A percentile compares a stretch with the other conserved stretches of the same genome.
These are phyloP conservation scores for Microtus oregoni DNA, from an alignment of 2,113 vertebrate genomes.

Conservation along the genomic window DNA sequence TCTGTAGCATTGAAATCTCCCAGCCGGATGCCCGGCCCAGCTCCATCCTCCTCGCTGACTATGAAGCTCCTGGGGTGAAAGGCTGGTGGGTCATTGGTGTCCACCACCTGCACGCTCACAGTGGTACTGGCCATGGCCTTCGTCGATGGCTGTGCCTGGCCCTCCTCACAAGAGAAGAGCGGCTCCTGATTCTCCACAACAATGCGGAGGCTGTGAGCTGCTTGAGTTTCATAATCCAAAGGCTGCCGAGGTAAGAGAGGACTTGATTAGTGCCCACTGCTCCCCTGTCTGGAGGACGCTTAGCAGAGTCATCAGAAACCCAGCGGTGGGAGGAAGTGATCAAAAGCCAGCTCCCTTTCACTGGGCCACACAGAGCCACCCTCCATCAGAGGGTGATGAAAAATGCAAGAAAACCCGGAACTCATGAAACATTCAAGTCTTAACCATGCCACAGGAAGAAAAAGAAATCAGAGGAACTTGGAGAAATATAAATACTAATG, in stretches of 20 bases:
- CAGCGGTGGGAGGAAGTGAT: conserved; percentile 7
- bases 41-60: conserved; percentile 80
- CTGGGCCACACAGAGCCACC: conserved; percentile 26
- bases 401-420: conserved; percentile 70
- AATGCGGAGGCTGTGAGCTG: conserved; percentile 72
- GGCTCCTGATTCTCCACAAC: conserved; percentile 86
- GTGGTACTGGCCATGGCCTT: accelerated
- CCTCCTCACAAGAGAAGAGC: conserved; percentile 78
- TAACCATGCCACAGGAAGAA: not conserved
- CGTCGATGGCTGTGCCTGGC: not conserved
- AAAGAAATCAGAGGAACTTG: not conserved
- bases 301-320: accelerated
- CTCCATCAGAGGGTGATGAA: conserved; percentile 63
- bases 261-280: not conserved
- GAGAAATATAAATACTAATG: conserved; percentile 17
- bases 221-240: conserved; percentile 81
- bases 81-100: conserved; percentile 84
- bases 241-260: conserved; percentile 81
- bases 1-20: conserved; percentile 76
- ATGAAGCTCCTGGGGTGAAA: conserved; percentile 77
- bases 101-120: conserved; percentile 78
- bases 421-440: conserved; percentile 67
- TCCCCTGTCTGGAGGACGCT: not conserved
- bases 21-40: conserved; percentile 82
- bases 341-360: conserved; percentile 63